phyloP scores from a whole-genome alignment of 1,140 invertebrate species.

The Bathynomus jamesi region DNA sequence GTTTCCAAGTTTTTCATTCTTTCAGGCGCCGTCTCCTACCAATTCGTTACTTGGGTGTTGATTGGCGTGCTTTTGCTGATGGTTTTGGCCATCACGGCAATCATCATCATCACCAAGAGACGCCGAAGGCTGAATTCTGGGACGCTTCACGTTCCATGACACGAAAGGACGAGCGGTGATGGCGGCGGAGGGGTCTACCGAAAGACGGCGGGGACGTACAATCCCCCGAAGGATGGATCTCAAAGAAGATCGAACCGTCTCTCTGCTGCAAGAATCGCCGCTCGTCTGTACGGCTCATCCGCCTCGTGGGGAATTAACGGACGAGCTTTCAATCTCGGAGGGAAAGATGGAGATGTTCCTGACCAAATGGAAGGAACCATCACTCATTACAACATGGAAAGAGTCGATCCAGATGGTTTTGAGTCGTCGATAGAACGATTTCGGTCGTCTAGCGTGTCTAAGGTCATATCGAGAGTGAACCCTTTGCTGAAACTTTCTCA shows the following conservation, averaged over 20 bases:
- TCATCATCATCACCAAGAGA: background rate
- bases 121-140: background rate
- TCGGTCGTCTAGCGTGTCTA: background rate
- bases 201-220: background rate
- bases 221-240: background rate
- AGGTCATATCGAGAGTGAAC: background rate
- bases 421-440: background rate
- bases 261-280: background rate
- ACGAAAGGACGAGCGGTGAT: background rate
- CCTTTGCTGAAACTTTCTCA: background rate
- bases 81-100: background rate
- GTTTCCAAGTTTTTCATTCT: background rate
- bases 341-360: background rate
- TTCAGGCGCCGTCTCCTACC: background rate
- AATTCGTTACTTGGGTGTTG: background rate
- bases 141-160: background rate
- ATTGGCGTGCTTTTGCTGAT: background rate
- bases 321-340: background rate
- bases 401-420: background rate
- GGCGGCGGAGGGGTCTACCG: background rate
- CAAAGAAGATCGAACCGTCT: background rate
- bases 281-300: background rate
- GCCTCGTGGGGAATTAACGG: background rate
- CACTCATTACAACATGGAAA: background rate
- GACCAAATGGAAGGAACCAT: background rate